Conservation (phyloP, 2,797 vertebrate species). For the Zonotrichia albicollis region DNA sequence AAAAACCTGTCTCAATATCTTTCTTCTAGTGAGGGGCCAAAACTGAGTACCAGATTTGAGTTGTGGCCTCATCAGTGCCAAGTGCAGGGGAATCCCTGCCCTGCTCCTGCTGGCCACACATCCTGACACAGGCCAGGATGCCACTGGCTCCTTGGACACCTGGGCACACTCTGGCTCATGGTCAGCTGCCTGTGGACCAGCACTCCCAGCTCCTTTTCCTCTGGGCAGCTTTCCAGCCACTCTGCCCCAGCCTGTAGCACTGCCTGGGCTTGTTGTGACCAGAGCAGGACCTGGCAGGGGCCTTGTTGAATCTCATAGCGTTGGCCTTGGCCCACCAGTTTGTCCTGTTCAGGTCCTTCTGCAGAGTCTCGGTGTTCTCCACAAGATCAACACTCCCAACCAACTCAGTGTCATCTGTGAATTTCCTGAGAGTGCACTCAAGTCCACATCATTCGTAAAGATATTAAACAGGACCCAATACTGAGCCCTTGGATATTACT, state of each 20-base stretch:
- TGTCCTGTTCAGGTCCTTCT: no score
- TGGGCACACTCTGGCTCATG: not conserved
- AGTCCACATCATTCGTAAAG: not conserved
- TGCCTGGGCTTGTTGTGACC: no score
- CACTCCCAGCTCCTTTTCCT: no score
- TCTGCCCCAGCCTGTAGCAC: no score
- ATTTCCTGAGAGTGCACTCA: not conserved
- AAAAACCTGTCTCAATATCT: not conserved
- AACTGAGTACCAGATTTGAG: not conserved
- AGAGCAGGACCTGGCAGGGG: no score
- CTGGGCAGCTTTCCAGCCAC: no score
- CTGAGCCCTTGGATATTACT: not conserved
- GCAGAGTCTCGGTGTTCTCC: no score
- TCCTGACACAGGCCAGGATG: not conserved
- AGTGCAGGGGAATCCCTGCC: not conserved
- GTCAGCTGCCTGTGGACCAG: rapidly evolving
- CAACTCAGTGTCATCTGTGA: no score
- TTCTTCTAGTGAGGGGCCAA: not conserved
- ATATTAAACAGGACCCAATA: not conserved
- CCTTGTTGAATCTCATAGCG: no score
- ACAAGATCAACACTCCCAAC: no score
- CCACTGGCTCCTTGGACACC: not conserved
- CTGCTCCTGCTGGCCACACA: not conserved
- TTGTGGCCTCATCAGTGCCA: not conserved
- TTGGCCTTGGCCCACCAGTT: no score